Evolutionary conservation across 2,888 invertebrate genomes (phyloP).

Genomic region (Alviniconcha strummeri): DNA sequence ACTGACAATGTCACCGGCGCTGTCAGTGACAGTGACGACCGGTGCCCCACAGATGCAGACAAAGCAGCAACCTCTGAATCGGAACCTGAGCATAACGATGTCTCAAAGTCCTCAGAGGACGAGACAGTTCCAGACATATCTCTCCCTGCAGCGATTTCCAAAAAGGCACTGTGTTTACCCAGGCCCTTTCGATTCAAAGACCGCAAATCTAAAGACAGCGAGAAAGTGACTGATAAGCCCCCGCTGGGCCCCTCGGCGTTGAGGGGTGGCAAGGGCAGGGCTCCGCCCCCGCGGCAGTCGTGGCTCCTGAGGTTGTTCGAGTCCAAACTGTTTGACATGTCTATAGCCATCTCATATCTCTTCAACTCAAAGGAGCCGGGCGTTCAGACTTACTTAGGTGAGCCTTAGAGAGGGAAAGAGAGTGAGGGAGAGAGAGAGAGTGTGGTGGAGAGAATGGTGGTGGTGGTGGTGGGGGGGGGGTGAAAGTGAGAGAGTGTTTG

Average conservation of each 20-base stretch:
- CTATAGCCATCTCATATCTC: constrained; percentile 97
- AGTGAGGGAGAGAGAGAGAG: no score
- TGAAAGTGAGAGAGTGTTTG: not conserved
- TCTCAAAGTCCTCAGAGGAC: constrained; percentile 25
- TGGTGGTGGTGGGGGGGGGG: not conserved
- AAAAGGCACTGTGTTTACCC: constrained; percentile 39
- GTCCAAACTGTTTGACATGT: constrained; percentile 97
- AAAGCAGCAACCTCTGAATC: constrained; percentile 24
- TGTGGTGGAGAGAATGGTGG: no score
- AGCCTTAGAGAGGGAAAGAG: constrained; percentile 64
- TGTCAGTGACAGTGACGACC: constrained; percentile 14
- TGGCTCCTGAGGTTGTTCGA: constrained; percentile 92
- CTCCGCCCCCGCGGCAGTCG: constrained; percentile 63
- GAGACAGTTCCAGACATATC: constrained; percentile 10
- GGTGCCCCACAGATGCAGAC: not conserved
- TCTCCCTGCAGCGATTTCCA: constrained; percentile 12
- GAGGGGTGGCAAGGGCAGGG: constrained; percentile 32
- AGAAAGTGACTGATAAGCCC: constrained; percentile 38
- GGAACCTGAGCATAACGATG: constrained; percentile 29
- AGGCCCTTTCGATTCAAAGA: constrained; percentile 35
- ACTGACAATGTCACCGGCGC: not conserved
- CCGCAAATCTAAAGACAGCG: constrained; percentile 27
- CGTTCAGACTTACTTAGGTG: constrained; percentile 95
- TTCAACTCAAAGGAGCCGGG: constrained; percentile 99
- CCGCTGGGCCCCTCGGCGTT: constrained; percentile 19